A percentile compares a stretch with the other conserved stretches of the same genome.
phyloP scores from a whole-genome alignment of 1,140 invertebrate species.

The Drosophila micromelanica region DNA sequence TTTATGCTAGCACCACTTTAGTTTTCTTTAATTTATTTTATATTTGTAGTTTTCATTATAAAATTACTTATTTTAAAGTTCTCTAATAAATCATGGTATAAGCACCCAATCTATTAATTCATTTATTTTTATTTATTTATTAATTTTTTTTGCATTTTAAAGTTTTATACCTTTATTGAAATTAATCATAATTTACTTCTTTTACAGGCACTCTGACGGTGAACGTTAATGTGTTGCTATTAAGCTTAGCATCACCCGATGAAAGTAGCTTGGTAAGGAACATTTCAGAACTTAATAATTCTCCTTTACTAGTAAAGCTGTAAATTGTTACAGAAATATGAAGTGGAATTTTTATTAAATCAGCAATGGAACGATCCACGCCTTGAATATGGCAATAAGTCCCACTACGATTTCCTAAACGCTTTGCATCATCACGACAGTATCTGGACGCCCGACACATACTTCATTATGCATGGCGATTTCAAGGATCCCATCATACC shows the following conservation, averaged over 20 bases:
- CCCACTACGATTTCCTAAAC: slow-evolving; percentile 93
- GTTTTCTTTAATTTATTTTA: slow-evolving; percentile 12
- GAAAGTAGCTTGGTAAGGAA: slow-evolving; percentile 95
- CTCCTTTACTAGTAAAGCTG: not conserved
- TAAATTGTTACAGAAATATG: slow-evolving; percentile 91
- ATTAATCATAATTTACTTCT: slow-evolving; percentile 8
- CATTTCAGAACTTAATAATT: not conserved
- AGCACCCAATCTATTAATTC: not conserved
- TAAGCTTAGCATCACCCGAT: slow-evolving; percentile 96
- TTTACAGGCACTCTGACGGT: slow-evolving; percentile 93
- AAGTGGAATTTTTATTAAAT: slow-evolving; percentile 95
- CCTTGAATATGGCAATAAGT: slow-evolving; percentile 92
- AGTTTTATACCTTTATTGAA: not conserved
- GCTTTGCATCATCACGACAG: slow-evolving; percentile 95
- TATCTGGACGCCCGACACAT: slow-evolving; percentile 96
- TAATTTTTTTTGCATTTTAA: not conserved
- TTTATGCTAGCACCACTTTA: slow-evolving; percentile 3
- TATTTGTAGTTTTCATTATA: not conserved
- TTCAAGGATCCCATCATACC: slow-evolving; percentile 96
- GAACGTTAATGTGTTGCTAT: slow-evolving; percentile 95
- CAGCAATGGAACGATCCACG: slow-evolving; percentile 96
- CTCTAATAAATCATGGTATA: no score
- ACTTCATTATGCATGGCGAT: slow-evolving; percentile 97
- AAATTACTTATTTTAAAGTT: not conserved
- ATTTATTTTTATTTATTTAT: not conserved